A percentile compares a stretch with the other conserved stretches of the same genome.
Evolutionary conservation across 2,797 vertebrate species (phyloP).

Genomic region (Pseudochromis fuscus): DNA sequence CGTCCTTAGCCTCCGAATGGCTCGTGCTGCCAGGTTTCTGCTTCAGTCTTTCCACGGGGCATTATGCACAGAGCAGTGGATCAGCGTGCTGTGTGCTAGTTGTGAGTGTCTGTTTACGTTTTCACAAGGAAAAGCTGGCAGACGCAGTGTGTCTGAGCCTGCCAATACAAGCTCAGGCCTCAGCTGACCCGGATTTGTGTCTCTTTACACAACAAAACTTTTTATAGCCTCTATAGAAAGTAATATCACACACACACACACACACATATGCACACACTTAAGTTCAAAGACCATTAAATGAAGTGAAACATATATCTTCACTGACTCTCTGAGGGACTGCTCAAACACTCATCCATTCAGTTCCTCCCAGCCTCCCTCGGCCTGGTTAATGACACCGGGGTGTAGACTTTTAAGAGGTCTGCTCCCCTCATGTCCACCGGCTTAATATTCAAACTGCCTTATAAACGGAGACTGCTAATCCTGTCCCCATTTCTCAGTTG

Average conservation of each 20-base stretch:
- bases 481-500: slow-evolving; percentile 60
- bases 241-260: slow-evolving; percentile 35
- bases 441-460: slow-evolving; percentile 73
- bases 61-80: slow-evolving; percentile 63
- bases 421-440: slow-evolving; percentile 59
- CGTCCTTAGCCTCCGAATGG: slow-evolving; percentile 49
- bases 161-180: slow-evolving; percentile 71
- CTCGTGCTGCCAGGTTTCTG: slow-evolving; percentile 58
- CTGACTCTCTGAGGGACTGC: slow-evolving; percentile 49
- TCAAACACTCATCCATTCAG: slow-evolving; percentile 48
- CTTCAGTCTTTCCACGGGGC: slow-evolving; percentile 74
- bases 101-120: slow-evolving; percentile 75
- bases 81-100: slow-evolving; percentile 64
- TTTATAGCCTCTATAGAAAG: slow-evolving; percentile 71
- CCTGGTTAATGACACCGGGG: slow-evolving; percentile 69
- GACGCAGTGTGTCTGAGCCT: slow-evolving; percentile 49
- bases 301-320: slow-evolving; percentile 67
- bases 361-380: slow-evolving; percentile 33
- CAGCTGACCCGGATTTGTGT: slow-evolving; percentile 74
- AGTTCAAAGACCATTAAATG: slow-evolving; percentile 63
- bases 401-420: slow-evolving; percentile 65
- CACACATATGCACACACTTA: slow-evolving; percentile 44
- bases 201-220: slow-evolving; percentile 72
- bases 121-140: slow-evolving; percentile 75
- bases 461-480: slow-evolving; percentile 65